Base-by-base conservation (phyloP, 2,113 vertebrate species). In the Tachuris rubrigastra region DNA sequence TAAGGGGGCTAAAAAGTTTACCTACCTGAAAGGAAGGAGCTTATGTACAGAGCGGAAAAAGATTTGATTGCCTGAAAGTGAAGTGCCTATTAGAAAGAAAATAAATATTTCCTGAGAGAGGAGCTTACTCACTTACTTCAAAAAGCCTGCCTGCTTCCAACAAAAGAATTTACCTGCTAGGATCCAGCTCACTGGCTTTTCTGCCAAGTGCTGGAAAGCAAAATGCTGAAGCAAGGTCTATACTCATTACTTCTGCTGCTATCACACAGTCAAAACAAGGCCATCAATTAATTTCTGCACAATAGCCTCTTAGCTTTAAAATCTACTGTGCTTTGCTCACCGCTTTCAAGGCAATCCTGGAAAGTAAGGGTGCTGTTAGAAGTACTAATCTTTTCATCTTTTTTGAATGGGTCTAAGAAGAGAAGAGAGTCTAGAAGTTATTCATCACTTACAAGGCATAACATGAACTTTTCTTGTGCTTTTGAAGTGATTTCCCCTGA, bases 401-500 rank as follows among this genome's bases (percentile, higher is more conserved):
- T 80, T 90, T 92, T 92, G 68, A 66, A 85, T 52, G 68, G 77
- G 52, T 46, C 89, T 89, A 92, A 93, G 88, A 79, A 94, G 39
- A 35, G 76, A 96, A 92, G 65, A 68, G 47, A 78, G 65, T 67
- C 69, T 90, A 50, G 53, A 95, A 94, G 90, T 74, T 92, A 92
- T 93, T 95, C 90, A 92, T 90, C 90, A 82, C 88, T 96, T 96
- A 90, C 42, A 90, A 93, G 88, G 79, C 85, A 92, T 85, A 95
- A 93, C 75, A 81, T 42, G 68, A 92, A 96, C 90, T 90, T 89
- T 96, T 76, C 79, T 89, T 65, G 65, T 78, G 93, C 90, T 96
- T 96, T 96, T 96, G 95, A 97, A 96, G 95, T 90, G 90, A 92
- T 89, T 89, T 95, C 68, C 73, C 76, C 73, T 88, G 92, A 94